Conservation (phyloP, 1,140 invertebrate species). For the Mactra quadrangularis region DNA sequence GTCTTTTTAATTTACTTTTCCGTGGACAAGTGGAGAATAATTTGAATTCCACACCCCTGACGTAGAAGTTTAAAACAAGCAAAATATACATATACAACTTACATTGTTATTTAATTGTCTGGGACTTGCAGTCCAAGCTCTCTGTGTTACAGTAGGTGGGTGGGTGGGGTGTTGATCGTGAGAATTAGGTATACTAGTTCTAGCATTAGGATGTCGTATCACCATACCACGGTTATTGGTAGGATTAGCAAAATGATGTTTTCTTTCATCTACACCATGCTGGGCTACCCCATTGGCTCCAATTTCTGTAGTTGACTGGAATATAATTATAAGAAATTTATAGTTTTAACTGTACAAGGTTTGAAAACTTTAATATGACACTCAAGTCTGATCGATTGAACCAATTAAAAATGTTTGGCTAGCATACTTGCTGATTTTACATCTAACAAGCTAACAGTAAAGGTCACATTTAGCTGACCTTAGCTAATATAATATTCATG, state of each 20-base stretch:
- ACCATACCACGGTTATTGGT: constrained; percentile 27
- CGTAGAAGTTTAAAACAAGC: too few relatives aligned
- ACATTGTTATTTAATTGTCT: constrained; percentile 25
- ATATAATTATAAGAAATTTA: not conserved
- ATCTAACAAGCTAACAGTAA: too few relatives aligned
- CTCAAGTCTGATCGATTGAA: too few relatives aligned
- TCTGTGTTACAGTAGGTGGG: constrained; percentile 25
- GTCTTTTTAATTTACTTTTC: too few relatives aligned
- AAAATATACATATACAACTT: too few relatives aligned
- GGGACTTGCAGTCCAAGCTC: constrained; percentile 55
- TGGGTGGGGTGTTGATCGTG: not conserved
- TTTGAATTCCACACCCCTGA: too few relatives aligned
- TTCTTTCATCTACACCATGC: constrained; percentile 66
- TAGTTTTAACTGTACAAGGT: not conserved
- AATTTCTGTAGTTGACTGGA: constrained; percentile 69
- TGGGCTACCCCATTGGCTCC: constrained; percentile 66
- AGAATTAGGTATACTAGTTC: not conserved
- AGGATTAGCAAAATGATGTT: constrained; percentile 53
- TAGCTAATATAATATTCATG: too few relatives aligned
- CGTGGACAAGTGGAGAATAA: too few relatives aligned
- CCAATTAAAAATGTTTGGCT: too few relatives aligned
- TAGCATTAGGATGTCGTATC: constrained; percentile 52
- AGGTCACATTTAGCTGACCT: too few relatives aligned
- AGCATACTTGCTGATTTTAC: too few relatives aligned
- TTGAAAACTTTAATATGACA: not conserved